phyloP scores from a whole-genome alignment of 2,113 vertebrate genomes.

The Salvator merianae region DNA sequence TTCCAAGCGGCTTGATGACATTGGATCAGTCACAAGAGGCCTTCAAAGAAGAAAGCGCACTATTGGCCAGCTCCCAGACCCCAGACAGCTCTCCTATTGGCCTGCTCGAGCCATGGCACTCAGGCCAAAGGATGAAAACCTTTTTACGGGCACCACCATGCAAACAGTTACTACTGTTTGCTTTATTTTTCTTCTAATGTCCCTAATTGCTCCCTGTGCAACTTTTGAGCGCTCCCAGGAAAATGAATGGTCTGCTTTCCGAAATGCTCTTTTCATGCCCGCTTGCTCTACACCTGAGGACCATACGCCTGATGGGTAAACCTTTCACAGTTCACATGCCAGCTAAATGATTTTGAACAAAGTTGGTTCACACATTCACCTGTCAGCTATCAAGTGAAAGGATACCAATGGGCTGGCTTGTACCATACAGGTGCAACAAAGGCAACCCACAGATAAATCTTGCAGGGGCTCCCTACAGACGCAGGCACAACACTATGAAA shows the following conservation, averaged over 20 bases:
- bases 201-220: too few species aligned
- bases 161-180: not conserved
- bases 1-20: constrained; percentile 24
- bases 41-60: not conserved
- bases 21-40: constrained; percentile 34
- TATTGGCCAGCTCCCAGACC: constrained; percentile 27
- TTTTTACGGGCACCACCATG: not conserved
- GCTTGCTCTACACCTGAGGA: not conserved
- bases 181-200: too few species aligned
- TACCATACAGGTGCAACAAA: not conserved
- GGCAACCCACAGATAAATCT: not conserved
- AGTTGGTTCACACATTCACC: too few species aligned
- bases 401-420: not conserved
- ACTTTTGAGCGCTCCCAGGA: too few species aligned
- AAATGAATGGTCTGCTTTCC: not conserved
- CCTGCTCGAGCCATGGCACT: not conserved
- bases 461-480: not conserved
- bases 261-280: not conserved
- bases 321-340: too few species aligned
- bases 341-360: not conserved
- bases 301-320: not conserved
- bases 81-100: not conserved
- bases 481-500: not conserved
- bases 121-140: not conserved
- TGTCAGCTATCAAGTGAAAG: not conserved